Conservation (phyloP, 1,140 invertebrate genomes). For the Hypsibius dujardini region DNA sequence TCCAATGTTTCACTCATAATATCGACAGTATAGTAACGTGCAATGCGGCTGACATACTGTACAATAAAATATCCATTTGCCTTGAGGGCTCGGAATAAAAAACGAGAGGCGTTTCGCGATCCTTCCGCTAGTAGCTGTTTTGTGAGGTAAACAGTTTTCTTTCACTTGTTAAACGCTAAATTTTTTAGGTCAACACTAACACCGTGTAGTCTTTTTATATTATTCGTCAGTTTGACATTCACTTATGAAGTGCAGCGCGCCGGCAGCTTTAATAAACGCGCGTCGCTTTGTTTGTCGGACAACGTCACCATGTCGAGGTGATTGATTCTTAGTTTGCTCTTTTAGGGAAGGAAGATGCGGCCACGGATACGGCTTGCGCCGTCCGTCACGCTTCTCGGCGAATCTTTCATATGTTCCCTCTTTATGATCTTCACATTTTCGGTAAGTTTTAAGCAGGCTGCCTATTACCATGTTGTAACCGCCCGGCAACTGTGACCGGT, state of each 20-base stretch:
- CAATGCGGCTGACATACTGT: too few relatives aligned
- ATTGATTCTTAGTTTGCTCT: neutral
- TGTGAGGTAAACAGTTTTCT: neutral
- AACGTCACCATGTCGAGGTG: too few relatives aligned
- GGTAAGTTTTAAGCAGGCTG: neutral
- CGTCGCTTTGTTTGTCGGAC: too few relatives aligned
- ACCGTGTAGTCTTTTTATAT: conserved; percentile 1
- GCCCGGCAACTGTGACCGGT: too few relatives aligned
- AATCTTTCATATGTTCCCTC: neutral
- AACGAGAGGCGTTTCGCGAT: too few relatives aligned
- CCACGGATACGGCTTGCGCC: neutral
- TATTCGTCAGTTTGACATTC: neutral
- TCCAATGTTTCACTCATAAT: too few relatives aligned
- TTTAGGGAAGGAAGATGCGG: neutral
- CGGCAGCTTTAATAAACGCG: neutral
- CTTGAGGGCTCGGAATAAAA: too few relatives aligned
- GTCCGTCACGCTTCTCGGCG: neutral
- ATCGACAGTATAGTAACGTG: too few relatives aligned
- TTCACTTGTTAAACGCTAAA: neutral
- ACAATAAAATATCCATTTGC: too few relatives aligned
- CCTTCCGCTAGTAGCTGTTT: neutral
- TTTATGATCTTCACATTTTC: neutral
- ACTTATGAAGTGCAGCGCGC: neutral
- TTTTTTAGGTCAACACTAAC: conserved; percentile 6
- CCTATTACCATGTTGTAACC: too few relatives aligned